Percentiles rank a stretch among this genome's conserved stretches.
phyloP scores from a whole-genome alignment of 1,140 invertebrate genomes.

The Ceratina calcarata region DNA sequence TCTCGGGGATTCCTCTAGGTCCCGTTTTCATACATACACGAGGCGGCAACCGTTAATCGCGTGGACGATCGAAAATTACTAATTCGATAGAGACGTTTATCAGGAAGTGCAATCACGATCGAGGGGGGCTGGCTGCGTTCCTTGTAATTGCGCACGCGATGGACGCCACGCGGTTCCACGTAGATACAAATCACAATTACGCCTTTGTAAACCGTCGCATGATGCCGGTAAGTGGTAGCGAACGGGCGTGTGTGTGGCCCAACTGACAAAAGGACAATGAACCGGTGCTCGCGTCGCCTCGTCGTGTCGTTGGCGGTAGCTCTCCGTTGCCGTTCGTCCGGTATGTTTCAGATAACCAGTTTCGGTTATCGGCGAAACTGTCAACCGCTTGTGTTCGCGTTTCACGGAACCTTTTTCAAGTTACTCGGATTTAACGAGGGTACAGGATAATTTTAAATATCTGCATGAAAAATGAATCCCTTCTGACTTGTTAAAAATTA shows the following conservation, averaged over 20 bases:
- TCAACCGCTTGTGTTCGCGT: conserved; percentile 7
- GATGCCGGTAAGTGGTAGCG: conserved; percentile 45
- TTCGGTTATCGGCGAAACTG: conserved; percentile 57
- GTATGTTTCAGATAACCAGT: conserved; percentile 55
- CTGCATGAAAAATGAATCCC: no score
- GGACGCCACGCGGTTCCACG: conserved; percentile 8
- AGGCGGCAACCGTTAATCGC: background rate
- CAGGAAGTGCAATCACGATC: conserved; percentile 8
- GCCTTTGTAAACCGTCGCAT: conserved; percentile 42
- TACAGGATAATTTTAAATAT: background rate
- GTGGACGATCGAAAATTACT: background rate
- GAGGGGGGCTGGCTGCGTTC: conserved; percentile 4
- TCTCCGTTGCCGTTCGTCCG: no score
- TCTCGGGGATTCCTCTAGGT: background rate
- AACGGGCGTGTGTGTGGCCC: conserved; percentile 20
- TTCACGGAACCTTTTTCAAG: background rate
- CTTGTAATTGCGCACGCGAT: conserved; percentile 40
- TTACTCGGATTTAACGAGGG: background rate
- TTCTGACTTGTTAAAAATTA: no score
- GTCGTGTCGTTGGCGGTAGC: background rate
- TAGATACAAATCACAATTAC: conserved; percentile 51
- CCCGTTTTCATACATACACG: background rate
- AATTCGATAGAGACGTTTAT: conserved; percentile 31
- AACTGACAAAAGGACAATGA: conserved; percentile 66
- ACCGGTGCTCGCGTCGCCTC: conserved; percentile 52